These are phyloP conservation scores for Darevskia mixta DNA, from an alignment of 2,797 vertebrate species.

Conservation along the genomic window DNA sequence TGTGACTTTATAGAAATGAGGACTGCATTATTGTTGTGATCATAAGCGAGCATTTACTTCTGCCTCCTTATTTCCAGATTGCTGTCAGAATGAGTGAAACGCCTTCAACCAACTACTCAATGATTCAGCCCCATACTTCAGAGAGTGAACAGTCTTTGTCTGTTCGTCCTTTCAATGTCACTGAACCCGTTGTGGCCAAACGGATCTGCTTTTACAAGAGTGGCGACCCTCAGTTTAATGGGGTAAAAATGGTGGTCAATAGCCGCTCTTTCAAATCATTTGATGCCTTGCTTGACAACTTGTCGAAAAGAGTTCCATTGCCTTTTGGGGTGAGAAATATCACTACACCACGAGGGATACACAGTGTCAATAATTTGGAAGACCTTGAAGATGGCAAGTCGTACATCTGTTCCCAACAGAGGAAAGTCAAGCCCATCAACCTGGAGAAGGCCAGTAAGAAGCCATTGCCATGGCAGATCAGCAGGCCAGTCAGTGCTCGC, in stretches of 20 bases:
- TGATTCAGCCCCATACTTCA: constrained; percentile 79
- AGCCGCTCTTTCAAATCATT: constrained; percentile 95
- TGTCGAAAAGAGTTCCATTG: constrained; percentile 92
- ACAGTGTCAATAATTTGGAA: constrained; percentile 87
- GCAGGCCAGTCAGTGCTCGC: constrained; percentile 80
- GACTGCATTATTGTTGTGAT: constrained; percentile 13
- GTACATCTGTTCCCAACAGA: constrained; percentile 94
- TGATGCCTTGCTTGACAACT: constrained; percentile 91
- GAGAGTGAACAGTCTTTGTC: constrained; percentile 82
- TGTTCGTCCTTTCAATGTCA: constrained; percentile 78
- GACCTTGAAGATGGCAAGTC: constrained; percentile 94
- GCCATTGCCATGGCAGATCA: constrained; percentile 90
- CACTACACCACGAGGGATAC: constrained; percentile 91
- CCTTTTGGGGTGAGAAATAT: constrained; percentile 98
- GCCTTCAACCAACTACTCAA: constrained; percentile 74
- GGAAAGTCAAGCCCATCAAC: constrained; percentile 91
- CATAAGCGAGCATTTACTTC: constrained; percentile 29
- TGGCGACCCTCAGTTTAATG: constrained; percentile 93
- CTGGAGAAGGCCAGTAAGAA: constrained; percentile 87
- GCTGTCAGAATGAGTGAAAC: constrained; percentile 83
- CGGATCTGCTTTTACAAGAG: constrained; percentile 97
- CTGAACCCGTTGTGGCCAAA: constrained; percentile 87
- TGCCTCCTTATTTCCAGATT: constrained; percentile 69
- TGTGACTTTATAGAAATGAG: constrained; percentile 48
- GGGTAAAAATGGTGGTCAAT: constrained; percentile 92